phyloP scores from a whole-genome alignment of 2,113 vertebrate species.

The Albula goreensis region DNA sequence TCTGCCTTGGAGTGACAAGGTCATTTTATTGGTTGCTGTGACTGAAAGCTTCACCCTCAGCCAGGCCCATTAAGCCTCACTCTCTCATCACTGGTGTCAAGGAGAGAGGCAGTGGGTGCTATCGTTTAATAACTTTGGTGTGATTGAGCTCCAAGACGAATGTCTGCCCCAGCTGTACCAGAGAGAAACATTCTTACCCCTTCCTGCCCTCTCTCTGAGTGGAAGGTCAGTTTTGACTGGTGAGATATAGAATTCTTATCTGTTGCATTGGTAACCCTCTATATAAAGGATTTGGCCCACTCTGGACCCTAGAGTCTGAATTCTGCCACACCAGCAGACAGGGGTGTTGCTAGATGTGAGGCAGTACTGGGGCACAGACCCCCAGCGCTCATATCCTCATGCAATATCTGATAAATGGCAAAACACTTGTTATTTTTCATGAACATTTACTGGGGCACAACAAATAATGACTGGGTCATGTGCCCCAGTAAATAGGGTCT shows the following conservation, averaged over 20 bases:
- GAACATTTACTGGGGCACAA: no score
- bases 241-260: no score
- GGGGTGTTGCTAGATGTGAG: no score
- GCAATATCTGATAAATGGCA: no score
- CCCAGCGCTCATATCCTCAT: no score
- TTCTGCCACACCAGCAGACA: no score
- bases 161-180: neutral
- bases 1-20: neutral
- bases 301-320: neutral
- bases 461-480: no score
- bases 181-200: neutral
- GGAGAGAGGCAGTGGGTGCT: neutral
- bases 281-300: neutral
- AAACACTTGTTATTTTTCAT: no score
- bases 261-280: no score
- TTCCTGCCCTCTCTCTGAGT: neutral
- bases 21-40: neutral
- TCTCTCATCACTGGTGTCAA: neutral
- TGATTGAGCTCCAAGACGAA: neutral
- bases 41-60: neutral
- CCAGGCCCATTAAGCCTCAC: neutral
- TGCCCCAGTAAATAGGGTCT: no score
- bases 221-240: neutral
- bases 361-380: no score
- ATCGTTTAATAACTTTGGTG: neutral